phyloP scores from a whole-genome alignment of 2,797 vertebrate genomes.

The Acrossocheilus fasciatus region DNA sequence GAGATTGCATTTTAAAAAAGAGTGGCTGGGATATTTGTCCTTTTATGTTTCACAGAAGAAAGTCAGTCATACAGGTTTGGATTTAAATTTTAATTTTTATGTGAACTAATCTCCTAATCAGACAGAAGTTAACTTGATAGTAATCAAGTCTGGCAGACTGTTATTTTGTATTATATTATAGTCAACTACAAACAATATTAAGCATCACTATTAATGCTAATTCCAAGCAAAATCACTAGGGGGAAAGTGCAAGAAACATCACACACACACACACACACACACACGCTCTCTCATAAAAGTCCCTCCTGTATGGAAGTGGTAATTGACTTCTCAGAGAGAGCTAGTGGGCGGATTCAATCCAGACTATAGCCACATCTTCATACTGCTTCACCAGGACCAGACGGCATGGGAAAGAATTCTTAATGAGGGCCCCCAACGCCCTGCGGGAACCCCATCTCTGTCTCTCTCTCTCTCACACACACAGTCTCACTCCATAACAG shows the following conservation, averaged over 20 bases:
- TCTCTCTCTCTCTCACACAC: background rate
- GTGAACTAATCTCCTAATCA: background rate
- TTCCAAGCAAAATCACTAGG: background rate
- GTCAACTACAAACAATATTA: background rate
- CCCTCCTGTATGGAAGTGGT: slow-evolving; percentile 53
- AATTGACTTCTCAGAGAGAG: slow-evolving; percentile 63
- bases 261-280: background rate
- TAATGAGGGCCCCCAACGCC: slow-evolving; percentile 66
- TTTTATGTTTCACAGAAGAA: background rate
- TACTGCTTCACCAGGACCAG: slow-evolving; percentile 75
- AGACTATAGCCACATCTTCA: slow-evolving; percentile 74
- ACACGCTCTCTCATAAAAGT: slow-evolving; percentile 33
- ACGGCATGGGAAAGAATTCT: slow-evolving; percentile 68
- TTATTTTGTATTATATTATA: background rate
- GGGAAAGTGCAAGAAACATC: background rate
- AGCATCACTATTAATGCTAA: background rate
- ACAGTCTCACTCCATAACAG: slow-evolving; percentile 13
- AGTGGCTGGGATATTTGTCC: background rate
- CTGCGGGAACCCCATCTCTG: background rate
- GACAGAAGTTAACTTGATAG: background rate
- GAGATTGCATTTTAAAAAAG: too few relatives aligned
- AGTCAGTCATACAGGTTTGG: background rate
- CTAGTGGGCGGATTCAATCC: slow-evolving; percentile 63
- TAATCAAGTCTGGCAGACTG: background rate
- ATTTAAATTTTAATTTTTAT: background rate